These are phyloP conservation scores for Lacerta bilineata DNA, from an alignment of 2,797 vertebrate genomes.

Conservation along the genomic window DNA sequence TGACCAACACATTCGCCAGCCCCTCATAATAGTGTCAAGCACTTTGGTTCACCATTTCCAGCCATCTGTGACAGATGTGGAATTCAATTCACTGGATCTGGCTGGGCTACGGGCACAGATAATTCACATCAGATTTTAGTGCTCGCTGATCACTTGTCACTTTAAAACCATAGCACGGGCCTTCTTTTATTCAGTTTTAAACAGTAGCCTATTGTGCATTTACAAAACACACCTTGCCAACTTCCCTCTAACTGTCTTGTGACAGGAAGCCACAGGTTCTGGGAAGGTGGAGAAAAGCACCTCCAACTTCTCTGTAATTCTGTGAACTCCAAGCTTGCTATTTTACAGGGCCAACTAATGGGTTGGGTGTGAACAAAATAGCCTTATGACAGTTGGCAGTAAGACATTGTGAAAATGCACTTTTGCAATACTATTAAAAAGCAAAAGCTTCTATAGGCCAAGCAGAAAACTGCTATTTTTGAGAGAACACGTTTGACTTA, in stretches of 20 bases:
- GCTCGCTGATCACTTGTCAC: conserved; percentile 15
- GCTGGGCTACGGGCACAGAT: neutral
- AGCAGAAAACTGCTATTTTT: conserved; percentile 33
- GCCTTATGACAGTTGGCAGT: neutral
- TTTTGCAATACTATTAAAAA: conserved; percentile 40
- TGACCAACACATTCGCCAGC: neutral
- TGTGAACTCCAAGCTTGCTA: neutral
- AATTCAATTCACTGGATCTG: conserved; percentile 16
- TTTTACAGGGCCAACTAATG: neutral
- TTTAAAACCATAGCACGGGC: rapidly evolving
- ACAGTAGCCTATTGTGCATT: neutral
- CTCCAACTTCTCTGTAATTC: neutral
- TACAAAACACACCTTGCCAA: neutral
- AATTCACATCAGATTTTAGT: neutral
- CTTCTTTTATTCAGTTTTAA: neutral
- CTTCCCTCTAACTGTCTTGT: neutral
- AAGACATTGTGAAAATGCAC: neutral
- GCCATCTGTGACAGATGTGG: neutral
- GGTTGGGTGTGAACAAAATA: neutral
- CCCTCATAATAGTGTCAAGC: neutral
- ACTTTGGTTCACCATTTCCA: neutral
- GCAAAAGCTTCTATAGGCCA: conserved; percentile 25
- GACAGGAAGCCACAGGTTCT: neutral
- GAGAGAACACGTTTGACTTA: conserved; percentile 49
- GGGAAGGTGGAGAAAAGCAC: neutral